A percentile compares a stretch with the other conserved stretches of the same genome.
Evolutionary conservation across 1,140 invertebrate genomes (phyloP).

Genomic region (Tetragnatha versicolor): DNA sequence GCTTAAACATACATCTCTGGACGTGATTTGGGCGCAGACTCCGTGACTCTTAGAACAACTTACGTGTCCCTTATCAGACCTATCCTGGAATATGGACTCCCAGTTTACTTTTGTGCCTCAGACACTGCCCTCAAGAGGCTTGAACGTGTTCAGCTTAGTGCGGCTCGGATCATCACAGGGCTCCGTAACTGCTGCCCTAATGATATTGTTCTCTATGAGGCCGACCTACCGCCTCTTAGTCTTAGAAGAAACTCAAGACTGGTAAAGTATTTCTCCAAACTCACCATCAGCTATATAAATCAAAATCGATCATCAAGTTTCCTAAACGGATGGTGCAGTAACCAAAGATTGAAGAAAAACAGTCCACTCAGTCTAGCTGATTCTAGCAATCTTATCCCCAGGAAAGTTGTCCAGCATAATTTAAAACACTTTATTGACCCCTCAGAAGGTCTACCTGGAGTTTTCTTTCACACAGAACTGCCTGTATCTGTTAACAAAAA

Average conservation of each 20-base stretch:
- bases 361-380: neutral
- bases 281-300: neutral
- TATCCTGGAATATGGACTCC: neutral
- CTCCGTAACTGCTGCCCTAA: neutral
- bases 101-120: neutral
- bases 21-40: neutral
- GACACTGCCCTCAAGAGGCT: neutral
- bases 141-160: neutral
- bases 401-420: neutral
- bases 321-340: neutral
- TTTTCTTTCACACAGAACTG: neutral
- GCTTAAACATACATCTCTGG: neutral
- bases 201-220: neutral
- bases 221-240: neutral
- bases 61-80: neutral
- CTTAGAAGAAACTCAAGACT: neutral
- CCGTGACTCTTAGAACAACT: neutral
- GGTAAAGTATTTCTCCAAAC: neutral
- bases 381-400: neutral
- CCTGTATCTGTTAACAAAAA: neutral
- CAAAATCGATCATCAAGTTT: neutral
- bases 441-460: neutral
- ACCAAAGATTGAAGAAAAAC: neutral
- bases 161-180: neutral
- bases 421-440: neutral